Evolutionary conservation across 2,113 vertebrate species (phyloP).

Genomic region (Diadophis punctatus): DNA sequence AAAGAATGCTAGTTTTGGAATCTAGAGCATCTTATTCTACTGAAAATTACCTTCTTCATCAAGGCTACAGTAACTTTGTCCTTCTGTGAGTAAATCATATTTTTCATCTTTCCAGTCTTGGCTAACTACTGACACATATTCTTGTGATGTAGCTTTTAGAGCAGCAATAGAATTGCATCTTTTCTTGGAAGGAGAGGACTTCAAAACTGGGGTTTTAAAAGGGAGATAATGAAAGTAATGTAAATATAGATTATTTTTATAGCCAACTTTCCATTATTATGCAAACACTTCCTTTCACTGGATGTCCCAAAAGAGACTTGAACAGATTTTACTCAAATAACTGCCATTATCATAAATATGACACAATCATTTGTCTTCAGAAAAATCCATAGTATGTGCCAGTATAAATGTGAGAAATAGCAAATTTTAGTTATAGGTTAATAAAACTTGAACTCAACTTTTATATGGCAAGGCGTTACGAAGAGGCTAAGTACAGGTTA

Average conservation of each 20-base stretch:
- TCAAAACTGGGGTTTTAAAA: conserved; percentile 76
- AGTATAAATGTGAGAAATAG: neutral
- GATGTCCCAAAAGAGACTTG: neutral
- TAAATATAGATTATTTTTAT: conserved; percentile 5
- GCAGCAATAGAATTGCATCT: conserved; percentile 86
- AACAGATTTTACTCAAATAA: neutral
- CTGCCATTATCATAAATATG: neutral
- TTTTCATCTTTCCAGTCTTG: conserved; percentile 82
- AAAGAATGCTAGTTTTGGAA: neutral
- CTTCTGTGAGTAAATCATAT: conserved; percentile 76
- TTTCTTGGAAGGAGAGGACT: conserved; percentile 90
- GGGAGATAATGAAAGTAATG: conserved; percentile 7
- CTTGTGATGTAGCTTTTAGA: conserved; percentile 90
- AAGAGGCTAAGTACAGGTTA: neutral
- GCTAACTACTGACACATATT: conserved; percentile 78
- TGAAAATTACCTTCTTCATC: conserved; percentile 86
- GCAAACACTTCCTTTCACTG: neutral
- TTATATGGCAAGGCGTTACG: neutral
- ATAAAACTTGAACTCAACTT: conserved; percentile 21
- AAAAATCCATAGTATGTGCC: neutral
- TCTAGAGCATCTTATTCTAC: neutral
- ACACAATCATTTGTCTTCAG: neutral
- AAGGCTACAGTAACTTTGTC: conserved; percentile 88
- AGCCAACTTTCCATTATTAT: neutral
- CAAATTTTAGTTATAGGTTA: conserved; percentile 12